Conservation (phyloP, 2,113 vertebrate species). For the Mugil cephalus region DNA sequence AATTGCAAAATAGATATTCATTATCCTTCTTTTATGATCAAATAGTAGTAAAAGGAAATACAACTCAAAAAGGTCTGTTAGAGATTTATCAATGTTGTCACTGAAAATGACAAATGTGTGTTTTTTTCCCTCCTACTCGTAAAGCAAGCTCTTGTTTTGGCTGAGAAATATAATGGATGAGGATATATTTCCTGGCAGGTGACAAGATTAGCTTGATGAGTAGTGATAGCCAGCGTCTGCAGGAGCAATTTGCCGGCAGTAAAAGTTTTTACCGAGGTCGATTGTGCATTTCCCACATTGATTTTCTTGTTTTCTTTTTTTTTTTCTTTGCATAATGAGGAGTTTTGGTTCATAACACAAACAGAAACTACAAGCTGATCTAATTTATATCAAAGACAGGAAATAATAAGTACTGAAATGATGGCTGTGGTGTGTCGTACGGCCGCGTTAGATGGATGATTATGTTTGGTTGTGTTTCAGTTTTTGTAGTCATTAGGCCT, state of each 20-base stretch:
- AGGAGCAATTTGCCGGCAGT: constrained; percentile 23
- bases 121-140: constrained; percentile 6
- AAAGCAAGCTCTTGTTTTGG: constrained; percentile 13
- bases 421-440: neutral
- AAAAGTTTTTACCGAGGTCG: constrained; percentile 39
- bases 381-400: neutral
- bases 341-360: neutral
- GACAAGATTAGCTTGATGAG: constrained; percentile 36
- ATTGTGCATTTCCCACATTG: constrained; percentile 24
- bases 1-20: constrained; percentile 62
- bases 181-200: constrained; percentile 11
- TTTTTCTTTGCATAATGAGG: neutral
- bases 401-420: neutral
- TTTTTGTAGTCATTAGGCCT: too few relatives aligned
- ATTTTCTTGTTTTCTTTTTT: neutral
- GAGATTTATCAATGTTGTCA: neutral
- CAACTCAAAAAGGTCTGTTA: neutral
- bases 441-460: neutral
- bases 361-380: neutral
- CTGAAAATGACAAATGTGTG: neutral
- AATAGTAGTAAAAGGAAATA: neutral
- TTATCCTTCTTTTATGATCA: constrained; percentile 35
- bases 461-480: too few relatives aligned
- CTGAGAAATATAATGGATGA: constrained; percentile 1
- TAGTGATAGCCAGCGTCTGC: constrained; percentile 28